Conservation (phyloP, 2,888 invertebrate species). For the Orthosia gothica region DNA sequence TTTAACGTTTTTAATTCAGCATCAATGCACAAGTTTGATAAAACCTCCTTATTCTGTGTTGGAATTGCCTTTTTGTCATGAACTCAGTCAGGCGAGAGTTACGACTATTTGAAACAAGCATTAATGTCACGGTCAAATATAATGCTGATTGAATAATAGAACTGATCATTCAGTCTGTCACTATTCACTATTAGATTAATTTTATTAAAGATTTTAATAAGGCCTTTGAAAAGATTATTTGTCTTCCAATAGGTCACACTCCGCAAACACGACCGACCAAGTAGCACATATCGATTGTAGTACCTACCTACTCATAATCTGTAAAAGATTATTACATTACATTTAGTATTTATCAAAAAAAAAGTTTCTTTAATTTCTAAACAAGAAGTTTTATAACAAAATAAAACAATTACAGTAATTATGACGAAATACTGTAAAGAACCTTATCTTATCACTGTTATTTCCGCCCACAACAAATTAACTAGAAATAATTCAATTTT, state of each 20-base stretch:
- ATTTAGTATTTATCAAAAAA: too few species aligned
- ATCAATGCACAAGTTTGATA: constrained; percentile 29
- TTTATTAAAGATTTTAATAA: not conserved
- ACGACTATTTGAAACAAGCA: constrained; percentile 42
- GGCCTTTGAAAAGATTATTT: not conserved
- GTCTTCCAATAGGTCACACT: not conserved
- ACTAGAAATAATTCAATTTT: not conserved
- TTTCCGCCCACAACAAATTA: constrained; percentile 15
- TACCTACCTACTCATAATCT: too few species aligned
- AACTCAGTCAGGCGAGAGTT: constrained; percentile 51
- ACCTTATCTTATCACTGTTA: constrained; percentile 50
- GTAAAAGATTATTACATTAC: too few species aligned
- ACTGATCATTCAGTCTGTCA: not conserved
- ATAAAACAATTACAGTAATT: not conserved
- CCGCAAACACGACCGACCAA: too few species aligned
- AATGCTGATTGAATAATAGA: constrained; percentile 21
- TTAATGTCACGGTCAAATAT: constrained; percentile 57
- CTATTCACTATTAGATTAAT: not conserved
- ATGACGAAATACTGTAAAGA: constrained; percentile 6
- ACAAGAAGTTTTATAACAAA: not conserved
- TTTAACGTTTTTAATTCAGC: constrained; percentile 49
- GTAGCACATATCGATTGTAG: too few species aligned
- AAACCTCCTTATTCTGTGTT: constrained; percentile 9
- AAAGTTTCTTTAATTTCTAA: too few species aligned
- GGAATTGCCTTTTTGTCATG: constrained; percentile 44